These are phyloP conservation scores for Spodoptera littoralis DNA, from an alignment of 2,888 invertebrate species.

Conservation along the genomic window DNA sequence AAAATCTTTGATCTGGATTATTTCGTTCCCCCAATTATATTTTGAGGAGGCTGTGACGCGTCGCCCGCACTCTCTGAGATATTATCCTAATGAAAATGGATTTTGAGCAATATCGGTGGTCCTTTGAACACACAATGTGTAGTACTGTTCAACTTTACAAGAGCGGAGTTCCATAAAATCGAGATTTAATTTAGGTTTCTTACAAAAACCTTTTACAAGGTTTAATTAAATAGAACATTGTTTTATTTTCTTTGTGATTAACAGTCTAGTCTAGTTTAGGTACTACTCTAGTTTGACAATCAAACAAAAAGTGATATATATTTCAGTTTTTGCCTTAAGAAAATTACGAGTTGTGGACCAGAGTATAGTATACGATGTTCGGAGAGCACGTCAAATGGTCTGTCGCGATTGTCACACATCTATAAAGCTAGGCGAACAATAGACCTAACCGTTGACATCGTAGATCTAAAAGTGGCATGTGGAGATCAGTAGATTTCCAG, in stretches of 20 bases:
- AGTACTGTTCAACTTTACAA: constrained; percentile 13
- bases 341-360: too few species aligned
- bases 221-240: constrained; percentile 4
- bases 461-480: too few species aligned
- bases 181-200: constrained; percentile 18
- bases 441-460: too few species aligned
- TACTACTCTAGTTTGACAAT: too few species aligned
- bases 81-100: constrained; percentile 57
- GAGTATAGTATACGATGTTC: too few species aligned
- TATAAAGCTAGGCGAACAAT: too few species aligned
- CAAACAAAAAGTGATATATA: too few species aligned
- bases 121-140: constrained; percentile 45
- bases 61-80: constrained; percentile 44
- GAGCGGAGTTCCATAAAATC: constrained; percentile 16
- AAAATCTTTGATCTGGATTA: constrained; percentile 82
- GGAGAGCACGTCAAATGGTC: too few species aligned
- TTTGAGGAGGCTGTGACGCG: constrained; percentile 52
- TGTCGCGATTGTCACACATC: too few species aligned
- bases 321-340: too few species aligned
- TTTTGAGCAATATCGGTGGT: constrained; percentile 50
- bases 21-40: constrained; percentile 66
- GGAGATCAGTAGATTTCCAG: too few species aligned
- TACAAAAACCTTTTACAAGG: constrained; percentile 8
- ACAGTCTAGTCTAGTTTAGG: too few species aligned
- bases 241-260: neutral